Conservation (phyloP, 2,797 vertebrate genomes). For the Phoebastria nigripes region DNA sequence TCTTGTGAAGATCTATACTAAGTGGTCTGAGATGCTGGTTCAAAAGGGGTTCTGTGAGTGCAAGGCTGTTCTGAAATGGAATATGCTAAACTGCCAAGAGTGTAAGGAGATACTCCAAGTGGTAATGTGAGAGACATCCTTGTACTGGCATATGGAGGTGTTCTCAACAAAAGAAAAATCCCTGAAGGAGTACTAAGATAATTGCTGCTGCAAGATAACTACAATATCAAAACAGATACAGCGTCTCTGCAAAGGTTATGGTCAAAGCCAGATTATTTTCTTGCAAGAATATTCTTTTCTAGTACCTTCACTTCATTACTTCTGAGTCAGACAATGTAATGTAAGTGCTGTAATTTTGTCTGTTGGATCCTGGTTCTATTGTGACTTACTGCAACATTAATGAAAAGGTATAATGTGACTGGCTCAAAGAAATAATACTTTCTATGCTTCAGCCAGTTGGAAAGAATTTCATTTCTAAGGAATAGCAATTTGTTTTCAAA, state of each 20-base stretch:
- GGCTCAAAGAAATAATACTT: not conserved
- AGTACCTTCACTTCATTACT: not conserved
- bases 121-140: not conserved
- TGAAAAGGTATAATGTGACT: slow-evolving; percentile 26
- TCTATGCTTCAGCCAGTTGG: not conserved
- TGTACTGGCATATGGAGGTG: not conserved
- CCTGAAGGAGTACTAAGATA: not conserved
- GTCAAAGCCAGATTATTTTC: not conserved
- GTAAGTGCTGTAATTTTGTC: not conserved
- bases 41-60: not conserved
- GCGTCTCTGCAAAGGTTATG: not conserved
- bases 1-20: not conserved
- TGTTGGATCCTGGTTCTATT: not conserved
- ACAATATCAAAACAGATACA: not conserved
- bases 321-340: not conserved
- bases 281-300: not conserved
- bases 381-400: slow-evolving; percentile 48
- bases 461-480: slow-evolving; percentile 17
- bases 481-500: not conserved
- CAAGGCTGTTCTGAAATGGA: not conserved
- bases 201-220: not conserved
- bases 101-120: not conserved
- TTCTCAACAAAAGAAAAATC: not conserved
- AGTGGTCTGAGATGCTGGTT: not conserved
- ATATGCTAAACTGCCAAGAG: not conserved